Base-by-base conservation (phyloP, 1,140 invertebrate species). In the Rhynchophorus ferrugineus region DNA sequence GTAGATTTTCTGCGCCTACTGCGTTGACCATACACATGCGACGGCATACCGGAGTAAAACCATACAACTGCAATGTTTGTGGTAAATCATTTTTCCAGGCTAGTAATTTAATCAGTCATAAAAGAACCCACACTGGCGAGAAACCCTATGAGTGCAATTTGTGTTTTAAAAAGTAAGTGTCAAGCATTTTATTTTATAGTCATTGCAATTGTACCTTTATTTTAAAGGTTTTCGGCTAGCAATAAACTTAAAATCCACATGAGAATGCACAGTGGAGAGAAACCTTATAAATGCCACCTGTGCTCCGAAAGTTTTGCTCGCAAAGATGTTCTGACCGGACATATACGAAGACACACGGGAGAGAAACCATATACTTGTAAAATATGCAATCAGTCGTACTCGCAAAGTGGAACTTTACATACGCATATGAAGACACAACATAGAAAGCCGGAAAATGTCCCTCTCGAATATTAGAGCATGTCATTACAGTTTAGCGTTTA, bases 11-110 rank as follows among this genome's bases (percentile, higher is more conserved):
- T 60, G 83, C 86, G 38, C 77, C 80, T 34, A 87, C 87, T 18
- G 83, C 90, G 53, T 80, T 91, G 71, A 89, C 83, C 37, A 77
- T 89, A 17, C 91, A 94, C 62, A 80, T 90, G 76, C 79, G 81
- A 24, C 84, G 83, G 14, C 86, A 89, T 60, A 71, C 74, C 0
- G 75, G 80, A 9, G 70, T 73, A 42, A 61, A 64, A 53, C 61
- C 59, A 19, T 65, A 57, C 49, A 74, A 74, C 57, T 70, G 70
- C 56, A 59, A 63, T 8, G 50, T 67, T 0, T 75, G 73, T 54
- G 65, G 64, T 47, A 66, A 67, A 56, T 46, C 54, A 35, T 60
- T 66, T 35, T 54, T 58, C n/a, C 56, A 61, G 38, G 47, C 56
- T 6, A 62, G 47, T 18, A 59, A 46, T 19, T 39, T 61, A 18